Conservation (phyloP, 2,113 vertebrate genomes). For the Tiliqua scincoides region DNA sequence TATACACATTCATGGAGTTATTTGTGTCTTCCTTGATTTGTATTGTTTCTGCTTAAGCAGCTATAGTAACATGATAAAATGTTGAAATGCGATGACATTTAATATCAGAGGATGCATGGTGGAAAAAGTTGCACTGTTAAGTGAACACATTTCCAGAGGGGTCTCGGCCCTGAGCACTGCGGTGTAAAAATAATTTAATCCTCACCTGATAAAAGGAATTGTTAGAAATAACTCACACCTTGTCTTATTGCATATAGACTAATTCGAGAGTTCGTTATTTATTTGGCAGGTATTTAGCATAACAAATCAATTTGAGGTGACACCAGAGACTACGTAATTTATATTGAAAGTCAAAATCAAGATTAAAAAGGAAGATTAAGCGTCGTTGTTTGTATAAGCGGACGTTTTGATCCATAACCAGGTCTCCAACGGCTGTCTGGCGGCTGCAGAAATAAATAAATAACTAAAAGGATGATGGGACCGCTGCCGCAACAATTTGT, state of each 20-base stretch:
- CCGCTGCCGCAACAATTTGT: background rate
- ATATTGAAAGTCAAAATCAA: slow-evolving; percentile 72
- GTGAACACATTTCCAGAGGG: slow-evolving; percentile 47
- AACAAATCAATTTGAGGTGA: slow-evolving; percentile 78
- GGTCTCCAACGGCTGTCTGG: background rate
- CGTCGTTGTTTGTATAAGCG: slow-evolving; percentile 43
- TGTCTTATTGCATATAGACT: slow-evolving; percentile 69
- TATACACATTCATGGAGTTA: slow-evolving; percentile 5
- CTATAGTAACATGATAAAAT: slow-evolving; percentile 71
- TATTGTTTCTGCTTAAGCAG: slow-evolving; percentile 60
- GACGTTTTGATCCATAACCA: background rate
- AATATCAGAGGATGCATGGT: slow-evolving; percentile 67
- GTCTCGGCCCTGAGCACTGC: slow-evolving; percentile 19
- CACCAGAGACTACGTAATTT: slow-evolving; percentile 72
- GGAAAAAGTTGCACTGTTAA: slow-evolving; percentile 55
- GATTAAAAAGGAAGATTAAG: slow-evolving; percentile 67
- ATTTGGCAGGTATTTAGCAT: slow-evolving; percentile 80
- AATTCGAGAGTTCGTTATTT: slow-evolving; percentile 79
- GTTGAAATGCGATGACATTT: slow-evolving; percentile 68
- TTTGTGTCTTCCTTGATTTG: slow-evolving; percentile 62
- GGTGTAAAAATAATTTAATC: slow-evolving; percentile 62
- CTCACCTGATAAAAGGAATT: slow-evolving; percentile 60
- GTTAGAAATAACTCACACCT: slow-evolving; percentile 74
- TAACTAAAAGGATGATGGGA: background rate
- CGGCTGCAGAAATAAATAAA: background rate